Evolutionary conservation across 1,140 invertebrate species (phyloP), one percentile per base, ranked within the genome.

Genomic region (Cardiocondyla obscurior): DNA sequence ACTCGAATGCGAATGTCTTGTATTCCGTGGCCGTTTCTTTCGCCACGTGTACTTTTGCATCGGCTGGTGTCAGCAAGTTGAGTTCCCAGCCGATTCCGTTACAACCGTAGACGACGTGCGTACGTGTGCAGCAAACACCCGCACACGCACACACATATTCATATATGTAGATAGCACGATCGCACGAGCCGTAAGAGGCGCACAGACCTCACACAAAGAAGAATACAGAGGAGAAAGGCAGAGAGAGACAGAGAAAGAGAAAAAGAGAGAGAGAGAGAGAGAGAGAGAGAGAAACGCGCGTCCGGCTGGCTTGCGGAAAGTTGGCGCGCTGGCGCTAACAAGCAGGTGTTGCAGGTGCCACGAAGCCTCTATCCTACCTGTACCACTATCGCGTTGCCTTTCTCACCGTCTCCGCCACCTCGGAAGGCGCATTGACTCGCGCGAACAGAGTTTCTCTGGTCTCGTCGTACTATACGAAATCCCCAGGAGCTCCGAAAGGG

Each of bases 291-390:
- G 44, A 44, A n/a, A n/a, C n/a, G 36, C 16, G 62, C 10, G 82
- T 81, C 60, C 55, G 19, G 64, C 55, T 51, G 14, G 55, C 79
- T 67, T 64, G 74, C 62, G 86, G 83, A 88, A 88, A 88, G 67
- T 88, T 85, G 81, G 87, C 57, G 77, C 58, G 65, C 84, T 85
- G 72, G 86, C 60, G 79, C 62, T 85, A 85, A 85, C 79, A 74
- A 88, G 84, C 86, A 85, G 86, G 85, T 87, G 85, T 81, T 87
- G 79, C 85, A 88, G 87, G 85, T 88, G 79, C 87, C 84, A 81
- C 85, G 81, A 70, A 77, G 67, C 62, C 81, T 57, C 84, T 65
- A 82, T 86, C 46, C 69, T 53, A 42, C 64, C 64, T 81, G 46
- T 51, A 16, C 60, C 49, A 69, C 46, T 44, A 19, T 79, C 33